Evolutionary conservation across 2,113 vertebrate genomes (phyloP).

Genomic region (Perognathus longimembris): DNA sequence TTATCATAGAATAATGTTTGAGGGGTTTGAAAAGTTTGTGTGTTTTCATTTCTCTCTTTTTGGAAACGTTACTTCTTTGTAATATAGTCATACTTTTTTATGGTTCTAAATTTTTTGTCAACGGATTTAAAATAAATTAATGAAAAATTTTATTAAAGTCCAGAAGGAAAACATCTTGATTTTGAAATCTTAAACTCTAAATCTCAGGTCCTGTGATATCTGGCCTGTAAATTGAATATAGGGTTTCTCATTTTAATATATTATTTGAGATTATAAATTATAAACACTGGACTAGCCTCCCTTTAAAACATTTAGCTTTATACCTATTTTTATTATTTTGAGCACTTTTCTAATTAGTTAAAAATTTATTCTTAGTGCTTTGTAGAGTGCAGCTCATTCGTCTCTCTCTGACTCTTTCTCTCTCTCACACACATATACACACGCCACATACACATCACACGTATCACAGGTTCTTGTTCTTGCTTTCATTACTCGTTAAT

Average conservation of each 20-base stretch:
- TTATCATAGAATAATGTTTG: constrained; percentile 61
- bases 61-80: constrained; percentile 43
- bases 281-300: background rate
- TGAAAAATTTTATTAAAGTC: constrained; percentile 45
- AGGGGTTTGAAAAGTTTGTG: background rate
- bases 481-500: background rate
- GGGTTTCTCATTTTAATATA: constrained; percentile 45
- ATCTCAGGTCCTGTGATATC: constrained; percentile 14
- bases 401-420: background rate
- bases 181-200: constrained; percentile 51
- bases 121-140: constrained; percentile 52
- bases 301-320: constrained; percentile 31
- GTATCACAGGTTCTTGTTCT: background rate
- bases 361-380: constrained; percentile 35
- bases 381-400: background rate
- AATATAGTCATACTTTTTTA: constrained; percentile 26
- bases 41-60: constrained; percentile 46
- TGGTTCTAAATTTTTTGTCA: constrained; percentile 4
- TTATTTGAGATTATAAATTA: constrained; percentile 43
- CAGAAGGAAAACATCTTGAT: constrained; percentile 48
- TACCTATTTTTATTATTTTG: constrained; percentile 38
- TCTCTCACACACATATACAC: too few species aligned
- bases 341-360: constrained; percentile 42
- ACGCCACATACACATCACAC: background rate
- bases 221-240: constrained; percentile 32